Evolutionary conservation across 2,797 vertebrate species (phyloP), one percentile per base, ranked within the genome.

Genomic region (Lacerta viridis): DNA sequence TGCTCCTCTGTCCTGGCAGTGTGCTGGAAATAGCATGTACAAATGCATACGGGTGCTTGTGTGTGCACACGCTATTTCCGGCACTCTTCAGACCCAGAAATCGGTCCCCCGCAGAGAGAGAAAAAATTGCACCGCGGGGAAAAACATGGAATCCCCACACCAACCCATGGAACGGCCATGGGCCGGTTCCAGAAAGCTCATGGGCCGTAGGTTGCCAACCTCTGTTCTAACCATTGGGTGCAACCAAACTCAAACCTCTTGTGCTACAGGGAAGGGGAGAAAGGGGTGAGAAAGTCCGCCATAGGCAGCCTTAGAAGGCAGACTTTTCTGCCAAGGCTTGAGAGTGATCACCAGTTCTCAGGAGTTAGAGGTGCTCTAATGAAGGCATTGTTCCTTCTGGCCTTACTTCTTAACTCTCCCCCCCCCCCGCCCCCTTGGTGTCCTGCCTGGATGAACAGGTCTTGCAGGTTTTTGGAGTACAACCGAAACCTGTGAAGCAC

Each of bases 121-220:
- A 15, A 1, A 55, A 55, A 4, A 55, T 50, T 11, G 11, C 1
- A 0, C 50, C 1, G 1, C 13, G 0, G 50, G 13, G 41, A 55
- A 55, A 55, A 55, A 13, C 13, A 55, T 3, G 0, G 50, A 55
- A 55, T 55, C 50, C 13, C 50, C 3, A 13, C 0, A 11, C 3
- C 11, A 3, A 3, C 13, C 50, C 11, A 50, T 1, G 11, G 50
- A 50, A 50, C 1, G 0, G 50, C 11, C 1, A 1, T 50, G 46
- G 46, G 3, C 46, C 1, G 0, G 50, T 50, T 50, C 50, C 50
- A 3, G 50, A 11, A 50, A 50, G 50, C 50, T 50, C 50, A 50
- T 50, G 50, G 46, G 46, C 46, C 9, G 0, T 50, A 3, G 46
- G 46, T 50, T 50, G 46, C 46, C 46, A 0, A 13, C 46, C 46